Evolutionary conservation across 2,797 vertebrate species (phyloP).

Genomic region (Anableps anableps): DNA sequence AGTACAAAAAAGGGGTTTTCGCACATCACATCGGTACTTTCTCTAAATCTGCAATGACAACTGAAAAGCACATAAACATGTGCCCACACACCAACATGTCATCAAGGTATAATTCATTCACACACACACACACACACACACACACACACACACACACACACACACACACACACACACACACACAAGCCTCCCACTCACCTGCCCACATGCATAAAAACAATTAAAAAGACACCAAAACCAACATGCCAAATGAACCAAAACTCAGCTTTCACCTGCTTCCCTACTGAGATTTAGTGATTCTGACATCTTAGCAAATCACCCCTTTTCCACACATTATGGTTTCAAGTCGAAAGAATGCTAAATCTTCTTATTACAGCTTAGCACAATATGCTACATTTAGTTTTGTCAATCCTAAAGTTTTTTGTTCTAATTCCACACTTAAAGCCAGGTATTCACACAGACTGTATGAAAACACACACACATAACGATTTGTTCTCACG

Average conservation of each 20-base stretch:
- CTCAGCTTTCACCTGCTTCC: conserved; percentile 33
- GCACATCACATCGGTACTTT: conserved; percentile 54
- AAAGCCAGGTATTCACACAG: background rate
- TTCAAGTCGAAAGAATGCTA: conserved; percentile 30
- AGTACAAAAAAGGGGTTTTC: conserved; percentile 57
- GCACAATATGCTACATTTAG: background rate
- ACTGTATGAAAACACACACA: background rate
- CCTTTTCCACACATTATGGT: conserved; percentile 37
- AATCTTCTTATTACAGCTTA: conserved; percentile 6
- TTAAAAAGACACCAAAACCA: conserved; percentile 51
- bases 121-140: conserved; percentile 28
- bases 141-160: conserved; percentile 37
- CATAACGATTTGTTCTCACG: background rate
- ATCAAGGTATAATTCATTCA: conserved; percentile 49
- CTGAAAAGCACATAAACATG: conserved; percentile 63
- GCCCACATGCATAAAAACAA: conserved; percentile 48
- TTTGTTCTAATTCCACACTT: background rate
- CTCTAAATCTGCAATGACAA: conserved; percentile 68
- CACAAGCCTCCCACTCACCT: conserved; percentile 56
- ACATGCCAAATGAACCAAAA: conserved; percentile 42
- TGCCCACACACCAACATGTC: conserved; percentile 53
- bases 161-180: conserved; percentile 21
- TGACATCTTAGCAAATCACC: conserved; percentile 55
- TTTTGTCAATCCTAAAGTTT: background rate
- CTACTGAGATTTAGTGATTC: conserved; percentile 44